Evolutionary conservation across 2,113 vertebrate species (phyloP).

Genomic region (Lethenteron camtschaticum): DNA sequence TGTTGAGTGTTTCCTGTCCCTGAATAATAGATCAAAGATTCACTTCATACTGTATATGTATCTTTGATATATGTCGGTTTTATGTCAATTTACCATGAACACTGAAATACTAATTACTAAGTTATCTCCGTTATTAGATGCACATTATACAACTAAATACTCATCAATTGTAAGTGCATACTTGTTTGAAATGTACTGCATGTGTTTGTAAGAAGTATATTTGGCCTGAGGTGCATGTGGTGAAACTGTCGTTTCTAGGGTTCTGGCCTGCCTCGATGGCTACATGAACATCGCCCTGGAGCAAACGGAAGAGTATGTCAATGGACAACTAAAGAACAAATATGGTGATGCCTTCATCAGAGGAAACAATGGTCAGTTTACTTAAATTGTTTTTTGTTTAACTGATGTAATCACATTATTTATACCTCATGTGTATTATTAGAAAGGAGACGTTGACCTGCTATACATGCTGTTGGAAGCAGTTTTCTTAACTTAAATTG

Average conservation of each 20-base stretch:
- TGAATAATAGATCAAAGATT: too few relatives aligned
- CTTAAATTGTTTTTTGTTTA: neutral
- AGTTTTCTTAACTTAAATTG: neutral
- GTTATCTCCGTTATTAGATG: too few relatives aligned
- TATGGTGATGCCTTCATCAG: conserved; percentile 93
- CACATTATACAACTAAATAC: too few relatives aligned
- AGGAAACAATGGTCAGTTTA: conserved; percentile 73
- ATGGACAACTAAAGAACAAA: conserved; percentile 94
- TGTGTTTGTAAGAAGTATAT: too few relatives aligned
- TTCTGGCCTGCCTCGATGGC: conserved; percentile 83
- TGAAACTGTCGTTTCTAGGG: conserved; percentile 25
- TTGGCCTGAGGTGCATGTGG: neutral
- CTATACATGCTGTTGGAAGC: neutral
- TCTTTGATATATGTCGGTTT: too few relatives aligned
- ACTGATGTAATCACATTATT: neutral
- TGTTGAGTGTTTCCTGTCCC: too few relatives aligned
- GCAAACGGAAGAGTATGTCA: conserved; percentile 95
- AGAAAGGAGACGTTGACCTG: neutral
- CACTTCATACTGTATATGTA: too few relatives aligned
- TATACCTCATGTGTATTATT: too few relatives aligned
- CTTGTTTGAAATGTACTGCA: too few relatives aligned
- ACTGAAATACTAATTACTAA: too few relatives aligned
- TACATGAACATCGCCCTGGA: conserved; percentile 99
- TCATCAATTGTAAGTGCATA: too few relatives aligned
- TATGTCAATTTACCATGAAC: too few relatives aligned